Evolutionary conservation across 2,888 invertebrate species (phyloP), one percentile per base, ranked within the genome.

Genomic region (Lepidonotus clava): DNA sequence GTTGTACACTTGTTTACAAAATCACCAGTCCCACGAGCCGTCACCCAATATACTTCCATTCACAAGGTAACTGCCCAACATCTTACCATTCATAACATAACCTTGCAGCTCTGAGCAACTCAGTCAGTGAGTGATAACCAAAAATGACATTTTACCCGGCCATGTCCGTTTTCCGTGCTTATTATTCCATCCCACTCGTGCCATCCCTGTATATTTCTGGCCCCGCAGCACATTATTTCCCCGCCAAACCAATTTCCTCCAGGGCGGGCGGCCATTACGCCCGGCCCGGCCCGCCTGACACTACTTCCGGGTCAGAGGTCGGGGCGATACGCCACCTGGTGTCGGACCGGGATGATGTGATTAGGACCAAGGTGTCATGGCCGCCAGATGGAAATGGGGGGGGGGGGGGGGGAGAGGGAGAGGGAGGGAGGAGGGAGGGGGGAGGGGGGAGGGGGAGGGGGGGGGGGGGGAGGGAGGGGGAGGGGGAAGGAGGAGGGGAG

Each of bases 361-460:
- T 80, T 80, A 80, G 18, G 24, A 34, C 6, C 46, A 21, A 46
- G 80, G 80, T 80, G 80, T 80, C 32, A 66, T n/a, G 46, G 28
- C 28, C 14, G 51, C 41, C 80, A 80, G 80, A 80, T 80, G 80
- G 80, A 46, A 1, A n/a, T 24, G n/a, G 76, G 76, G 18, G 76
- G 76, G 38, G 76, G n/a, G 36, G 24, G 36, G 8, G 36, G 76
- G 76, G 76, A 14, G 38, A 34, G 76, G 51, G 51, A 11, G 11
- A 51, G 11, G 21, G 11, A 14, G 51, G 51, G 51, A 11, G 51
- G 51, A 11, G 11, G 21, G 11, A 14, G 51, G 51, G 51, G 51
- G 51, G 51, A 51, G 51, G 51, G 51, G 51, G 21, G 51, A 51
- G 11, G 11, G 51, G 51, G 11, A n/a, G n/a, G n/a, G n/a, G n/a